Conservation (phyloP, 2,113 vertebrate genomes). For the Rhinopomastus cyanomelas region DNA sequence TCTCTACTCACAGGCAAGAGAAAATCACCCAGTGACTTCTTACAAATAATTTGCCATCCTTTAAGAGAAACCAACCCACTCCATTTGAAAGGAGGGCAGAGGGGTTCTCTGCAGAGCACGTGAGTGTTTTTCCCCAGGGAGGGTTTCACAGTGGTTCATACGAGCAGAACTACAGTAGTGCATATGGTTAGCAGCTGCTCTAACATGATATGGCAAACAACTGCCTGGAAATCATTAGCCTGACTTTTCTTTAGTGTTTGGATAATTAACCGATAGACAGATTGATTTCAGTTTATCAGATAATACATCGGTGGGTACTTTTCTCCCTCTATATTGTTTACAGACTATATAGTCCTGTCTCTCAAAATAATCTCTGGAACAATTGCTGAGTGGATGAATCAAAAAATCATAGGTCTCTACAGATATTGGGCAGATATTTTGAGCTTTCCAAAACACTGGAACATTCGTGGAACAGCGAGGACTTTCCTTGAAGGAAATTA, state of each 20-base stretch:
- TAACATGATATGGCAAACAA: slow-evolving; percentile 56
- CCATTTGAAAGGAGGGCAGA: slow-evolving; percentile 42
- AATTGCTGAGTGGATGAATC: background rate
- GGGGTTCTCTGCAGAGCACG: slow-evolving; percentile 20
- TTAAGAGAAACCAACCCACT: slow-evolving; percentile 39
- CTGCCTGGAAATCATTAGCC: slow-evolving; percentile 65
- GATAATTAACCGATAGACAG: slow-evolving; percentile 58
- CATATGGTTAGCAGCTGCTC: slow-evolving; percentile 71
- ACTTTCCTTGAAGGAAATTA: slow-evolving; percentile 60
- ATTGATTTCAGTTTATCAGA: slow-evolving; percentile 52
- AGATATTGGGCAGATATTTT: slow-evolving; percentile 50
- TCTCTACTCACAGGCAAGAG: background rate
- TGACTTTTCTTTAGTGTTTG: slow-evolving; percentile 49
- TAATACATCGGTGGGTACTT: background rate
- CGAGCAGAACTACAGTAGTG: slow-evolving; percentile 62
- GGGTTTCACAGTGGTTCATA: slow-evolving; percentile 58
- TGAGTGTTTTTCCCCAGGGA: slow-evolving; percentile 47
- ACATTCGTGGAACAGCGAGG: slow-evolving; percentile 8
- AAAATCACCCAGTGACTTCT: slow-evolving; percentile 53
- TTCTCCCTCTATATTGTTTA: slow-evolving; percentile 21
- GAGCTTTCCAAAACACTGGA: slow-evolving; percentile 47
- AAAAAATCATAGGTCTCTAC: background rate
- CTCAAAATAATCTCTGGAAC: slow-evolving; percentile 4
- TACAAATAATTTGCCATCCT: slow-evolving; percentile 36
- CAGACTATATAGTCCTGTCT: background rate